phyloP scores from a whole-genome alignment of 2,113 vertebrate species.

The Alaudala cheleensis region DNA sequence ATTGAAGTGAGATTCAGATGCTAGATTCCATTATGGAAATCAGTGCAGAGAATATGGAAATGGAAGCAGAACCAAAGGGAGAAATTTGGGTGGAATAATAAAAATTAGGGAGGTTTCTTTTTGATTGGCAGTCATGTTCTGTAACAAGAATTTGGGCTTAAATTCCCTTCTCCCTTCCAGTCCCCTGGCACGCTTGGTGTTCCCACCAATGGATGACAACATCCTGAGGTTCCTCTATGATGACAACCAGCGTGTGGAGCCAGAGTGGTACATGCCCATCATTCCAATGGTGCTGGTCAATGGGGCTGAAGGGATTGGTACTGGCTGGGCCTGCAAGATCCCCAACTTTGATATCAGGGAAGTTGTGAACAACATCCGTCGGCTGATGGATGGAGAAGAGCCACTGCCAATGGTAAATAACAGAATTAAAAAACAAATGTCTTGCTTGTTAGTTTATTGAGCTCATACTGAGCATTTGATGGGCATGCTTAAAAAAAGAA shows the following conservation, averaged over 20 bases:
- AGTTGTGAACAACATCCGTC: constrained; percentile 88
- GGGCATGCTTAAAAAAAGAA: background rate
- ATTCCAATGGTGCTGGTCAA: constrained; percentile 93
- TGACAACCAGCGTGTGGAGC: constrained; percentile 96
- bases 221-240: constrained; percentile 90
- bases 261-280: constrained; percentile 98
- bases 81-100: background rate
- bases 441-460: background rate
- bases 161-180: constrained; percentile 65
- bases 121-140: rapidly evolving
- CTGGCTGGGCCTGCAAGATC: constrained; percentile 95
- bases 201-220: constrained; percentile 88
- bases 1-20: background rate
- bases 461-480: background rate
- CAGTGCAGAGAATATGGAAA: background rate
- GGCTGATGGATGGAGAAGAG: constrained; percentile 89
- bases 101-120: background rate
- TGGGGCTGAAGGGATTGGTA: constrained; percentile 93
- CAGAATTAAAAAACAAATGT: background rate
- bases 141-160: background rate
- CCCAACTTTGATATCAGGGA: constrained; percentile 91
- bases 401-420: constrained; percentile 87
- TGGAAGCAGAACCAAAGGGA: background rate
- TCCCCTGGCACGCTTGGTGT: constrained; percentile 85
- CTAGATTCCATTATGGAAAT: background rate